Evolutionary conservation across 1,140 invertebrate species (phyloP), one percentile per base, ranked within the genome.

Genomic region (Ips typographus): DNA sequence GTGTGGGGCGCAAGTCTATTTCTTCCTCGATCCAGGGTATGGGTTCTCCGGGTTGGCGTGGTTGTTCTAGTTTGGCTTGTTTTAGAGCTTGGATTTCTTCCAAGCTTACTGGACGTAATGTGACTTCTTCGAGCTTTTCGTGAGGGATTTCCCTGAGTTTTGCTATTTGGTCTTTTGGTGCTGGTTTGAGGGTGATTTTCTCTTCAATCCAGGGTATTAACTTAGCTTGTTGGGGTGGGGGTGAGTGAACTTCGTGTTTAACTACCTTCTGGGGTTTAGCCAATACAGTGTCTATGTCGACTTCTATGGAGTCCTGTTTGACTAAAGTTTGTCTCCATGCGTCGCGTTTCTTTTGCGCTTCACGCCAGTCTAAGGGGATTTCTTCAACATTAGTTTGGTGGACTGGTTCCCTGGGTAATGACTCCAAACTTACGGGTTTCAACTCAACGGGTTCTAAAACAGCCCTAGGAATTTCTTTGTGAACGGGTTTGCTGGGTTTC

Each of bases 21-120:
- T 77, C 78, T 74, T 84, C 77, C 57, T 82, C 75, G 6, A 76
- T 83, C 82, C 83, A 84, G 8, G 82, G 81, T 44, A 73, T 38
- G 64, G 70, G 68, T 71, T 73, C 71, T 58, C 71, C 71, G 55
- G 71, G 71, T 70, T 74, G 53, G 47, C 65, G 62, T 39, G 61
- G 40, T 43, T 70, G 53, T 40, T 70, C 68, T 40, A 70, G 43
- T 51, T 70, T 70, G 36, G 68, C 68, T 58, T 58, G 68, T 59
- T 70, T 70, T 38, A 70, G 40, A 43, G 68, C 68, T 56, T 64
- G 61, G 8, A 70, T 63, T 44, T 70, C 68, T 41, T 70, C 68
- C 6, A 70, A 59, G 3, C 60, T 70, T 7, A 70, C 68, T 3
- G 51, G 42, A 6, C 64, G 63, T 3, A 70, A 56, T 37, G 61